These are phyloP conservation scores for Heliothis subflexa DNA, from an alignment of 1,140 invertebrate genomes.

Conservation along the genomic window DNA sequence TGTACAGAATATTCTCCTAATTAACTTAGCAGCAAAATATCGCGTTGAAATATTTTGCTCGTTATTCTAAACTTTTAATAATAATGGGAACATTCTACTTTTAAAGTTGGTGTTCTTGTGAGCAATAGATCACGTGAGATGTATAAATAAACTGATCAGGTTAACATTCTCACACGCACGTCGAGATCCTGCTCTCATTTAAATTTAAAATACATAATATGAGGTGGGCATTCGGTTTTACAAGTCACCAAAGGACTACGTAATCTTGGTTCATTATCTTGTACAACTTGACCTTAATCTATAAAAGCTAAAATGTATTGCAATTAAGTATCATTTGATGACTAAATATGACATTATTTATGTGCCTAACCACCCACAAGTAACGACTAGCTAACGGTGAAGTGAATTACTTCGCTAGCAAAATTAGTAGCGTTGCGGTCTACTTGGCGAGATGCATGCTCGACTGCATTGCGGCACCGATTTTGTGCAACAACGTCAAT, in stretches of 20 bases:
- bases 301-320: constrained; percentile 48
- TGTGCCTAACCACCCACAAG: constrained; percentile 37
- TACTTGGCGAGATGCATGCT: constrained; percentile 57
- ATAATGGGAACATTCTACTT: constrained; percentile 7
- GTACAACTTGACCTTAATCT: constrained; percentile 55
- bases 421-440: constrained; percentile 57
- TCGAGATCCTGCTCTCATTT: constrained; percentile 48
- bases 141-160: constrained; percentile 38
- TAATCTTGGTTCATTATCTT: constrained; percentile 49
- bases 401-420: constrained; percentile 41
- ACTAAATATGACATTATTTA: constrained; percentile 51
- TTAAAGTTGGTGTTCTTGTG: constrained; percentile 12
- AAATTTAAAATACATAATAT: constrained; percentile 50
- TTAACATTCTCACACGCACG: constrained; percentile 48
- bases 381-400: constrained; percentile 35
- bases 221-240: constrained; percentile 26
- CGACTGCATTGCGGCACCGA: constrained; percentile 65
- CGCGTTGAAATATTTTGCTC: not conserved
- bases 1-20: too few species aligned
- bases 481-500: constrained; percentile 41
- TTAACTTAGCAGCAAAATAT: too few species aligned
- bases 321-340: constrained; percentile 48
- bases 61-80: not conserved
- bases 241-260: constrained; percentile 50
- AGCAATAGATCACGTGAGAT: constrained; percentile 36